phyloP scores from a whole-genome alignment of 2,113 vertebrate species.

The Vidua chalybeata region DNA sequence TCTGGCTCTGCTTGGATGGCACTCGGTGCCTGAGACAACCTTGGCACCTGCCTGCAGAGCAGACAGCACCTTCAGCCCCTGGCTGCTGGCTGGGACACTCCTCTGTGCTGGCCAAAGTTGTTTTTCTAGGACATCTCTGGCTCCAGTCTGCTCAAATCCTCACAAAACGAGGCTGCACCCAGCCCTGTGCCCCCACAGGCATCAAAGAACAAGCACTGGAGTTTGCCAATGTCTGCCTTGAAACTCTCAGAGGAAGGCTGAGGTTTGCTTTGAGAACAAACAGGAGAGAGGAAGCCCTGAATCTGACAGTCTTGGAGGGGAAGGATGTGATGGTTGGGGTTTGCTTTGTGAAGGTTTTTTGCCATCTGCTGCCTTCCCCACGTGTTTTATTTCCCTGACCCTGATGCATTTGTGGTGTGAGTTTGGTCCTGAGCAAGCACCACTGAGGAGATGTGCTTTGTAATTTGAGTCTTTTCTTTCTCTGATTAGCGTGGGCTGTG shows the following conservation, averaged over 20 bases:
- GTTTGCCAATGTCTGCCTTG: background rate
- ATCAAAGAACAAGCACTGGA: background rate
- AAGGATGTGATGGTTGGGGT: background rate
- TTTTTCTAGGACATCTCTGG: background rate
- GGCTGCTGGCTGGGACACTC: background rate
- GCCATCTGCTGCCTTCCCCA: background rate
- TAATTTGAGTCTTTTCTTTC: background rate
- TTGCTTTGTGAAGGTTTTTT: background rate
- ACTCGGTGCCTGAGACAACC: background rate
- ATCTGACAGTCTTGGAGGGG: background rate
- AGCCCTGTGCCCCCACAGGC: fast-evolving
- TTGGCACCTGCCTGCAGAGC: background rate
- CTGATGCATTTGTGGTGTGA: fast-evolving
- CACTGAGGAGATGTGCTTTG: background rate
- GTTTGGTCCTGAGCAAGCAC: background rate
- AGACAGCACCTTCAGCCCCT: background rate
- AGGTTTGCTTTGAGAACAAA: background rate
- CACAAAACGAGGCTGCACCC: background rate
- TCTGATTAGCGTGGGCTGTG: background rate
- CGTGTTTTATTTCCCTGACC: background rate
- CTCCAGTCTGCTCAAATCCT: background rate
- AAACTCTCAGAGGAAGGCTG: background rate
- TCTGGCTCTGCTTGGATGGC: background rate
- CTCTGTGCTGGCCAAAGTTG: background rate
- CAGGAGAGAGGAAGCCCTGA: background rate